Base-by-base conservation (phyloP, 2,797 vertebrate genomes). In the Eupleurogrammus muticus region DNA sequence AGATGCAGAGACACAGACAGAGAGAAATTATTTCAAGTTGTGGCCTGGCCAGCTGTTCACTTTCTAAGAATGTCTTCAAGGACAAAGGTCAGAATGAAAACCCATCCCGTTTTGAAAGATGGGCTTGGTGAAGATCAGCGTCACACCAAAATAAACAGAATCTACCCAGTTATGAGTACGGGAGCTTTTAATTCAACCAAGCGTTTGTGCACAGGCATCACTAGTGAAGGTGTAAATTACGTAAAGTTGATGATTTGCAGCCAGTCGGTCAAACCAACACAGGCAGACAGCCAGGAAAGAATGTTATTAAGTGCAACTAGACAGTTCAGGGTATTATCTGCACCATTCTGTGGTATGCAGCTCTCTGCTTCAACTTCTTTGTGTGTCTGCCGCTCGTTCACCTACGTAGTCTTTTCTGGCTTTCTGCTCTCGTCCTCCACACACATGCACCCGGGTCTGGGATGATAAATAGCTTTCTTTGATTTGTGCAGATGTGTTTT, bases 1-100 rank as follows among this genome's bases (percentile, higher is more conserved):
- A 5, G 24, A 34, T 56, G 32, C 50, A 56, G 28, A 51, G 59
- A 59, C 23, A n/a, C n/a, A 23, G 52, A 11, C 38, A 36, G 16
- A 69, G 32, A 70, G 9, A 75, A 73, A 76, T 51, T 2, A 60
- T 68, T 82, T 91, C 92, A 94, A 86, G 90, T 90, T 94, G 92
- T 90, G 84, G 59, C 44, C 38, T 75, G 85, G 65, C 65, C 38
- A 32, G 49, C 75, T 77, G 75, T 86, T 42, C 16, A 51, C 77
- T 91, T 87, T 87, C 76, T 73, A 87, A 75, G 77, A 59, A 90
- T 84, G 78, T 85, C 81, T 78, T 52, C 70, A 79, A 85, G 92
- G 92, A 91, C 47, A 76, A 75, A 87, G 74, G 75, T 82, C 78
- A 59, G 46, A 86, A 79, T 66, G 64, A 75, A 89, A 92, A 88